Percentiles rank a stretch among this genome's conserved stretches.
Conservation (phyloP, 2,888 invertebrate species). For the Pammene fasciana region DNA sequence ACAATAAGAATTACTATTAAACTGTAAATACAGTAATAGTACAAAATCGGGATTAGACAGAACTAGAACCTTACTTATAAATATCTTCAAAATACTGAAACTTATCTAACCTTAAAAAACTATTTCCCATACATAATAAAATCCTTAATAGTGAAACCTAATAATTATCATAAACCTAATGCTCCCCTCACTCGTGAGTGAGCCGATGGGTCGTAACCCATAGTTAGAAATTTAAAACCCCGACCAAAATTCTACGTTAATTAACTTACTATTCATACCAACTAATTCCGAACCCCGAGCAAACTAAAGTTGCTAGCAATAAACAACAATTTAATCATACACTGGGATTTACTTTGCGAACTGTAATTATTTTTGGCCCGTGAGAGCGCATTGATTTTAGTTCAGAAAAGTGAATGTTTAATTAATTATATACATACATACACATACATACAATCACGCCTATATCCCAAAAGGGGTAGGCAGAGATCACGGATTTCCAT, state of each 20-base stretch:
- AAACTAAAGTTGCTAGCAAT: conserved; percentile 32
- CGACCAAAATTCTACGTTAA: not conserved
- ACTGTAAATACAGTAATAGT: too few species aligned
- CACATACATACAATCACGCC: too few species aligned
- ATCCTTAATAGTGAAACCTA: not conserved
- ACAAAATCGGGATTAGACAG: too few species aligned
- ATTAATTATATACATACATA: too few species aligned
- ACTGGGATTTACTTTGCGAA: conserved; percentile 20
- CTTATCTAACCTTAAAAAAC: too few species aligned
- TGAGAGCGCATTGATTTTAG: conserved; percentile 26
- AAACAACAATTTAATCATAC: conserved; percentile 31
- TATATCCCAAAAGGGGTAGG: too few species aligned
- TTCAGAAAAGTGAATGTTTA: not conserved
- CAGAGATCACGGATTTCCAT: too few species aligned
- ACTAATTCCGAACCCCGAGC: conserved; percentile 4
- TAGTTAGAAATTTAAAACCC: conserved; percentile 13
- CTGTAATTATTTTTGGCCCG: conserved; percentile 26
- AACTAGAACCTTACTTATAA: too few species aligned
- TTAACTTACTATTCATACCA: conserved; percentile 1
- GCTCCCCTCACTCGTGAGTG: not conserved
- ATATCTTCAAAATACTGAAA: too few species aligned
- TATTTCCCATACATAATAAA: too few species aligned
- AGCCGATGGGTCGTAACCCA: too few species aligned
- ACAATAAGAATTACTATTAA: too few species aligned
- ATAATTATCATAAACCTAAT: not conserved